Percentiles rank a stretch among this genome's conserved stretches.
These are phyloP conservation scores for Trisateles emortualis DNA, from an alignment of 2,888 invertebrate genomes.

Conservation along the genomic window DNA sequence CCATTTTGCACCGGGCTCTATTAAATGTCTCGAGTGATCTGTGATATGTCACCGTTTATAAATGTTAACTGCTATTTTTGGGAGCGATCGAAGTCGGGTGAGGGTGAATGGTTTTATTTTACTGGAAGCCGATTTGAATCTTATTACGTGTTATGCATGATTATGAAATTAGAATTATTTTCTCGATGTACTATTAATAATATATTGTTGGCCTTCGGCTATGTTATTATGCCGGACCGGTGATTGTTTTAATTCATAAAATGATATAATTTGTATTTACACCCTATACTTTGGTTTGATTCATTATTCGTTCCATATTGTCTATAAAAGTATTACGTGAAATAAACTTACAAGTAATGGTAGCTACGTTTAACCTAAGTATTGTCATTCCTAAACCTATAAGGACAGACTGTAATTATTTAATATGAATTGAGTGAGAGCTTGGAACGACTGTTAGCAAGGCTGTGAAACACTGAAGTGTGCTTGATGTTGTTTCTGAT, in stretches of 20 bases:
- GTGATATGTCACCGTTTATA: constrained; percentile 63
- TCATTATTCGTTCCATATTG: constrained; percentile 32
- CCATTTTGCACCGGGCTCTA: constrained; percentile 46
- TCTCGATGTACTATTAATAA: constrained; percentile 23
- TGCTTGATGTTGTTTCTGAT: constrained; percentile 70
- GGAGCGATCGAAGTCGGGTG: background rate
- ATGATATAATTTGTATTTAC: constrained; percentile 34
- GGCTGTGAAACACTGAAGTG: constrained; percentile 82
- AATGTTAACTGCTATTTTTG: constrained; percentile 31
- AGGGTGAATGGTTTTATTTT: background rate
- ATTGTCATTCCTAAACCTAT: constrained; percentile 78
- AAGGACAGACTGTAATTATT: constrained; percentile 70
- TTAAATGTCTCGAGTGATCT: constrained; percentile 58
- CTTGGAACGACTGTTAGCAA: constrained; percentile 79
- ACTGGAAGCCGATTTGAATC: constrained; percentile 16
- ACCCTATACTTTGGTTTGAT: constrained; percentile 27
- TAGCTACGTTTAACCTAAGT: constrained; percentile 64
- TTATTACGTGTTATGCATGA: constrained; percentile 34
- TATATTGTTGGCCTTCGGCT: constrained; percentile 21
- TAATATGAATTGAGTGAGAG: constrained; percentile 70
- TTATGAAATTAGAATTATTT: constrained; percentile 33
- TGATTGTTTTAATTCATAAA: constrained; percentile 32
- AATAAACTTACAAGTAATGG: constrained; percentile 53
- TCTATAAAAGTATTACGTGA: constrained; percentile 35
- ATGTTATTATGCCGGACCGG: constrained; percentile 14